These are phyloP conservation scores for human DNA, from an alignment of 2,113 vertebrate genomes.

Conservation along the genomic window GRCh38 chr4:152408001-152408500, in stretches of 20 bases:
- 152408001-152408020: neutral
- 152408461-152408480: neutral
- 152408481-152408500: neutral
- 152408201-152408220: neutral
- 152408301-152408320: neutral
- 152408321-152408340: slow-evolving; percentile 20
- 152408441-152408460: neutral
- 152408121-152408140: neutral
- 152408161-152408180: neutral
- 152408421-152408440: slow-evolving; percentile 24
- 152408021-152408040: neutral
- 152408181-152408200: neutral
- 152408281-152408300: neutral
- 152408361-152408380: neutral
- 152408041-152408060: neutral
- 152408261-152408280: slow-evolving; percentile 15
- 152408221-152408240: neutral
- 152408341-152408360: neutral
- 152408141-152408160: neutral
- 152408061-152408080: neutral
- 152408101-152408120: neutral
- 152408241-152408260: neutral
- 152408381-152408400: neutral
- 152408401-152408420: neutral
- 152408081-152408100: neutral